phyloP scores from a whole-genome alignment of 2,113 vertebrate species.

The Mixornis gularis region DNA sequence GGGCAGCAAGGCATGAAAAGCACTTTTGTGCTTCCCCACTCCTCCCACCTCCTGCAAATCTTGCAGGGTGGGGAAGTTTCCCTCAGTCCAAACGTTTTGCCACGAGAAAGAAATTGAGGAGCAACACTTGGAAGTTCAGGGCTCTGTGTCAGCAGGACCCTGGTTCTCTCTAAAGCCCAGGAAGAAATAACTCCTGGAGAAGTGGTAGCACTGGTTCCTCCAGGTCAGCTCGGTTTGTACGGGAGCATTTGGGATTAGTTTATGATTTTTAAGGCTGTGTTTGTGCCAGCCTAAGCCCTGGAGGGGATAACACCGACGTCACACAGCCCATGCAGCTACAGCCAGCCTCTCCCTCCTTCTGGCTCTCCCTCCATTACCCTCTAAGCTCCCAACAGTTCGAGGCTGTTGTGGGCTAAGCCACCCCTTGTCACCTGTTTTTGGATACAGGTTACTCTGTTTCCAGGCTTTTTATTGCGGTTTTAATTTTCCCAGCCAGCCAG shows the following conservation, averaged over 20 bases:
- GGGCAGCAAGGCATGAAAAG: background rate
- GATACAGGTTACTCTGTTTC: background rate
- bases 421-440: background rate
- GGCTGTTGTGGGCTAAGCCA: background rate
- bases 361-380: background rate
- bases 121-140: background rate
- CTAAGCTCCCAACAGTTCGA: background rate
- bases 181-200: background rate
- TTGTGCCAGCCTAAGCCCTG: background rate
- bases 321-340: background rate
- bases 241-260: background rate
- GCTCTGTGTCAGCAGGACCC: background rate
- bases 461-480: background rate
- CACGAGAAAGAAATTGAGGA: background rate
- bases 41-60: background rate
- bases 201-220: background rate
- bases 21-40: background rate
- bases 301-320: background rate
- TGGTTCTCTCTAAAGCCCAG: background rate
- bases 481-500: background rate
- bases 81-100: background rate
- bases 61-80: background rate
- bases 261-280: background rate
- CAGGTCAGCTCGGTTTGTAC: rapidly evolving
- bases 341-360: background rate